Base-by-base conservation (phyloP, 2,888 invertebrate species). In the Allolobophora icterica region DNA sequence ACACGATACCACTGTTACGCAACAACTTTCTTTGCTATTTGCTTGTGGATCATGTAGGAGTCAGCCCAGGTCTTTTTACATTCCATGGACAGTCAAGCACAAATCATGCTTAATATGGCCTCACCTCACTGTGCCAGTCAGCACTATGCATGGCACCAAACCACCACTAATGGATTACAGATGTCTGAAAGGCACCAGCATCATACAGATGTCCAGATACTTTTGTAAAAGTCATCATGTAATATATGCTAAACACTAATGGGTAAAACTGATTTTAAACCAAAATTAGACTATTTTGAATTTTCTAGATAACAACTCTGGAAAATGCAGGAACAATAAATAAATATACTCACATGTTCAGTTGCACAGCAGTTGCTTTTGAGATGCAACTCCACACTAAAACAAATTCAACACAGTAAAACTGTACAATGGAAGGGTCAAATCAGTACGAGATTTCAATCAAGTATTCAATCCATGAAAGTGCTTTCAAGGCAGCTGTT, bases 271-370 rank as follows among this genome's bases (percentile, higher is more conserved):
- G 21, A 52, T 24, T 52, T 52, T 52, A 52, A 52, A 52, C 1
- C 42, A 52, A 24, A 24, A 52, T 24, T 52, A 52, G 30, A n/a
- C 71, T 71, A 71, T n/a, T n/a, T 71, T 71, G 71, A 71, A 71
- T n/a, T 71, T 71, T 52, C 52, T 30, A 71, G 71, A 8, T n/a
- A 71, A 71, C 21, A 71, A 71, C 71, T n/a, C n/a, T 71, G 30
- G n/a, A 71, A 71, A 71, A 52, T 11, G n/a, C 71, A n/a, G 71
- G 19, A 71, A 71, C 71, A n/a, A 71, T n/a, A n/a, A 71, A 71
- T 17, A n/a, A n/a, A 71, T 87, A 87, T 24, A 34, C 87, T 87
- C n/a, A 87, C 87, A 87, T 87, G 19, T 35, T 87, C 38, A 87
- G 87, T 34, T 38, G 38, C 38, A 38, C 15, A 87, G 87, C 87